A percentile compares a stretch with the other conserved stretches of the same genome.
phyloP scores from a whole-genome alignment of 1,140 invertebrate genomes.

The Calliopsis andreniformis region DNA sequence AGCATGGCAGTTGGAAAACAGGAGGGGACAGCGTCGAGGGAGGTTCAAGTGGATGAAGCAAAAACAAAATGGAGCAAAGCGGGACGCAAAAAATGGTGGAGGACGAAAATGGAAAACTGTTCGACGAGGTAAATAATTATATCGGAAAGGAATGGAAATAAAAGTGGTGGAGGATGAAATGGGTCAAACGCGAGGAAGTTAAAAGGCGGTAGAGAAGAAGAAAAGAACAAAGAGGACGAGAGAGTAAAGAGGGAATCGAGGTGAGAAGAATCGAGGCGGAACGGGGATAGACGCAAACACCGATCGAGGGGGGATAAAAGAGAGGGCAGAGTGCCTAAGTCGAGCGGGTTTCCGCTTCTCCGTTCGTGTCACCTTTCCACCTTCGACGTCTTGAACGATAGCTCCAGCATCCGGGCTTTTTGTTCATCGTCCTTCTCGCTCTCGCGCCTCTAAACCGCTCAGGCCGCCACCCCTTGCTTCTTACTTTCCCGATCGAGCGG shows the following conservation, averaged over 20 bases:
- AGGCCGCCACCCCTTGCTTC: not conserved
- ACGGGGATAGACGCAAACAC: constrained; percentile 20
- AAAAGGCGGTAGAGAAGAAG: too few species aligned
- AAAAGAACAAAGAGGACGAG: not conserved
- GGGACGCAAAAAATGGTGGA: not conserved
- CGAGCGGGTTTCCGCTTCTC: constrained; percentile 61
- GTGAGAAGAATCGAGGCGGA: not conserved
- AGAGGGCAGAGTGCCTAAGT: constrained; percentile 47
- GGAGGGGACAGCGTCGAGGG: not conserved
- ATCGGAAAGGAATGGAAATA: not conserved
- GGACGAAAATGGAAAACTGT: too few species aligned
- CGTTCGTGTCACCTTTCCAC: constrained; percentile 60
- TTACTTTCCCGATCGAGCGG: constrained; percentile 30
- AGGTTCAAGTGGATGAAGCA: not conserved
- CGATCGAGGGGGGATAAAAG: not conserved
- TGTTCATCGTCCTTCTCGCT: constrained; percentile 43
- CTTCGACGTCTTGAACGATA: constrained; percentile 58
- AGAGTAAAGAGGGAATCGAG: not conserved
- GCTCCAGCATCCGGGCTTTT: constrained; percentile 43
- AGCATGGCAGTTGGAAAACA: constrained; percentile 28
- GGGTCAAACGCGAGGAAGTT: not conserved
- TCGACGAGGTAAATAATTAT: not conserved
- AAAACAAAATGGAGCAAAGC: constrained; percentile 15
- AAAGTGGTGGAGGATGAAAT: too few species aligned
- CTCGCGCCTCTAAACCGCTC: constrained; percentile 10